Base-by-base conservation (phyloP, 2,113 vertebrate genomes). In the Atlantisia rogersi region DNA sequence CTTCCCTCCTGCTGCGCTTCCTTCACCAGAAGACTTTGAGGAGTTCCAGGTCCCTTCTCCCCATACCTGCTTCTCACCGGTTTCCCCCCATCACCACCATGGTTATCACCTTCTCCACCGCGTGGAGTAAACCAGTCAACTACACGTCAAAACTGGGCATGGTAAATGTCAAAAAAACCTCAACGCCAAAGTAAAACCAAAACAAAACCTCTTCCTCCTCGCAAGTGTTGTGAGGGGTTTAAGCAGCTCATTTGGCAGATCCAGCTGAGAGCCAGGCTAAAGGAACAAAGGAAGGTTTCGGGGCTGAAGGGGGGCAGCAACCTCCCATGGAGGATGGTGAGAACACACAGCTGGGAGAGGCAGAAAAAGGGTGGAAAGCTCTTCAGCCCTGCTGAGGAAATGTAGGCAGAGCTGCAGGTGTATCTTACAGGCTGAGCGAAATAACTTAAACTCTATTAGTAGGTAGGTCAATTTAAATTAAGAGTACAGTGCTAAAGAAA, bases 371-470 rank as follows among this genome's bases (percentile, higher is more conserved):
- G 26, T 13, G 29, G 78, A 90, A 83, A 93, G 8, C 75, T 79
- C 67, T 94, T 86, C 79, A 94, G 16, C 26, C 44, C 35, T 62
- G 44, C 31, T 1, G 0, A 85, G 78, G n/a, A 88, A 92, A 93
- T 0, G 0, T 21, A 31, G 67, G 55, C 67, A 82, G 78, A 80
- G 62, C 22, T 85, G 88, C 92, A 88, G 87, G 74, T 88, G 65
- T 85, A 58, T 58, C 39, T 79, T 42, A 53, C 55, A 73, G 87
- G 53, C 62, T 18, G 68, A 78, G 67, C 40, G 78, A 94, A 96
- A 37, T 42, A 95, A 95, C 84, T 90, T 94, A 91, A 91, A 89
- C 82, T 87, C 53, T 96, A 65, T 85, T 88, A 82, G 55, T 79
- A 56, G 62, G 31, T 59, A 90, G 44, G 82, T 89, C 87, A 85